A percentile compares a stretch with the other conserved stretches of the same genome.
Evolutionary conservation across 2,113 vertebrate genomes (phyloP).

Genomic region (Copsychus sechellarum): DNA sequence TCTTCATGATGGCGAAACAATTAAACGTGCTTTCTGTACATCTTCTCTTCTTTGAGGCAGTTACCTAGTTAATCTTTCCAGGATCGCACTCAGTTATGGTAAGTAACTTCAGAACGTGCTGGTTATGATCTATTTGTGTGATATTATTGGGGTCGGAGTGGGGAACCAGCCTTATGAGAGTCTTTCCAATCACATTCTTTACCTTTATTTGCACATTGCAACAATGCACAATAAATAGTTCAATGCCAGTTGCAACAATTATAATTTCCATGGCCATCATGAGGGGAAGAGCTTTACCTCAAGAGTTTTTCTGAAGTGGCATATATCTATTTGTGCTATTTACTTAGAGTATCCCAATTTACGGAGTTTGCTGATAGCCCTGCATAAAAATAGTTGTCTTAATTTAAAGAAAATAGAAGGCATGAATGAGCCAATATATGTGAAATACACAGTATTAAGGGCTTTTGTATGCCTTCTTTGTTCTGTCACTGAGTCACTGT

Average conservation of each 20-base stretch:
- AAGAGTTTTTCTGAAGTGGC: not conserved
- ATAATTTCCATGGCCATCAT: not conserved
- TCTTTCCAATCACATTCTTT: not conserved
- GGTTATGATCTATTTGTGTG: not conserved
- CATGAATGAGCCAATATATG: not conserved
- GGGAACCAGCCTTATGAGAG: not conserved
- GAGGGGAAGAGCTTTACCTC: not conserved
- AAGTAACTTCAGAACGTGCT: not conserved
- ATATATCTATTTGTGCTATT: not conserved
- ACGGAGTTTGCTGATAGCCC: rapidly evolving
- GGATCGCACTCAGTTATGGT: not conserved
- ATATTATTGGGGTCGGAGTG: rapidly evolving
- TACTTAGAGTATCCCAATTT: not conserved
- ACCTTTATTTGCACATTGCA: not conserved
- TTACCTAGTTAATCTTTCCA: not conserved
- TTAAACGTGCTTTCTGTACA: not conserved
- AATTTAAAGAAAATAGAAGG: not conserved
- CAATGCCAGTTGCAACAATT: not conserved
- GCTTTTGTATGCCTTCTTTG: not conserved
- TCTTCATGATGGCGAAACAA: not conserved
- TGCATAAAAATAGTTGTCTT: not conserved
- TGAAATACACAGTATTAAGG: not conserved
- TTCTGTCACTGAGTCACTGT: not conserved
- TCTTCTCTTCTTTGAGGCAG: not conserved
- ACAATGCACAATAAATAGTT: not conserved